Conservation (phyloP, 2,113 vertebrate genomes). For the Proteles cristata region DNA sequence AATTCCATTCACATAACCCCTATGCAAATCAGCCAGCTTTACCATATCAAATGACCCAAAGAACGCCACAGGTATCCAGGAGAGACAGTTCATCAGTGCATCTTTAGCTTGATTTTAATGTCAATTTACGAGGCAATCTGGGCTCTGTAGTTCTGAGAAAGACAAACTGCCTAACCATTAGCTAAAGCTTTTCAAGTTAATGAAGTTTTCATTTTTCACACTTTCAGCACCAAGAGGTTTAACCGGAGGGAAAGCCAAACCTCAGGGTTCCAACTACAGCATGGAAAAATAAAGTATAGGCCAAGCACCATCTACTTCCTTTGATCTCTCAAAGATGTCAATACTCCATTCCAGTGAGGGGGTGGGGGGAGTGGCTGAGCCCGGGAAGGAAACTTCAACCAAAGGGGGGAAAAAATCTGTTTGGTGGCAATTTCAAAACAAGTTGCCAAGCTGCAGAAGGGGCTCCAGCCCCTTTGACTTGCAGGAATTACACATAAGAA, state of each 20-base stretch:
- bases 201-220: constrained; percentile 45
- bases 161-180: constrained; percentile 8
- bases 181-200: constrained; percentile 40
- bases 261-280: constrained; percentile 44
- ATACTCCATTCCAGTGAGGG: neutral
- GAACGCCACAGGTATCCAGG: constrained; percentile 48
- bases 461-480: constrained; percentile 61
- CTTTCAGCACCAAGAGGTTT: constrained; percentile 53
- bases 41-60: constrained; percentile 64
- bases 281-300: constrained; percentile 54
- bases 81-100: constrained; percentile 38
- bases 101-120: constrained; percentile 65
- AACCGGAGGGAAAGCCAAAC: constrained; percentile 35
- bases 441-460: constrained; percentile 65
- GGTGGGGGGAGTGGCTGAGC: neutral
- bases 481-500: constrained; percentile 78
- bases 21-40: constrained; percentile 60
- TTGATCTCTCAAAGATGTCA: constrained; percentile 69
- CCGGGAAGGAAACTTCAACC: constrained; percentile 64
- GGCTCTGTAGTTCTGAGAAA: constrained; percentile 45
- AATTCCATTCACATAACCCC: constrained; percentile 56
- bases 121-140: constrained; percentile 30
- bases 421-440: constrained; percentile 76
- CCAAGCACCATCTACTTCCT: constrained; percentile 47
- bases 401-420: neutral